A percentile compares a stretch with the other conserved stretches of the same genome.
Evolutionary conservation across 2,888 invertebrate genomes (phyloP).

Genomic region (Prenolepis imparis): DNA sequence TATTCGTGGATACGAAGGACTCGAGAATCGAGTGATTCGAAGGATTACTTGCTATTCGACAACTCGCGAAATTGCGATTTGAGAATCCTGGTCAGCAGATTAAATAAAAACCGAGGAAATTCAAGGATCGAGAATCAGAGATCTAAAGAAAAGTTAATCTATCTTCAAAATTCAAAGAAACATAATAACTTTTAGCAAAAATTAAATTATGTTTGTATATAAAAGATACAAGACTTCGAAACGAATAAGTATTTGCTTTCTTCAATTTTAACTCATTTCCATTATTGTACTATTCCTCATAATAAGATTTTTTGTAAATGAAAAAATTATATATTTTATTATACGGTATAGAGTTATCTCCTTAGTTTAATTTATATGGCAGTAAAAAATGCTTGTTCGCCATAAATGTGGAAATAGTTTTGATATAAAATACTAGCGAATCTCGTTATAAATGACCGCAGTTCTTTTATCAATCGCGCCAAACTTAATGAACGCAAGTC

Average conservation of each 20-base stretch:
- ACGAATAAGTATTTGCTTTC: not conserved
- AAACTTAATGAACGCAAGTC: slow-evolving; percentile 35
- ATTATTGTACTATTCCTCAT: not conserved
- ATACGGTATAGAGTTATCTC: not conserved
- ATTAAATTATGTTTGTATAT: not conserved
- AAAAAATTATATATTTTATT: slow-evolving; percentile 1
- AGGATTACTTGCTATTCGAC: slow-evolving; percentile 23
- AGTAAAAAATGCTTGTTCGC: slow-evolving; percentile 22
- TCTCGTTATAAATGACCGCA: slow-evolving; percentile 29
- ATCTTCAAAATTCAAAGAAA: not conserved
- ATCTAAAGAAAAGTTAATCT: not conserved
- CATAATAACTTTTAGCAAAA: not conserved
- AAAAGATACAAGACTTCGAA: not conserved
- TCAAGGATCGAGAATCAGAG: not conserved
- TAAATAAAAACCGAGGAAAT: not conserved
- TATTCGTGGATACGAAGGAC: not conserved
- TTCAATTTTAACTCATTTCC: not conserved
- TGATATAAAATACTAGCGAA: slow-evolving; percentile 18
- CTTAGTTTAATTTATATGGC: slow-evolving; percentile 36
- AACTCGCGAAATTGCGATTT: not conserved
- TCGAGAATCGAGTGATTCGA: slow-evolving; percentile 6
- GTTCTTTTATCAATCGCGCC: slow-evolving; percentile 3
- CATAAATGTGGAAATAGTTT: slow-evolving; percentile 24
- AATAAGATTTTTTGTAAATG: not conserved
- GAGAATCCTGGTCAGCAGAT: not conserved